These are phyloP conservation scores for Danio tinwini DNA, from an alignment of 2,797 vertebrate genomes.

Conservation along the genomic window DNA sequence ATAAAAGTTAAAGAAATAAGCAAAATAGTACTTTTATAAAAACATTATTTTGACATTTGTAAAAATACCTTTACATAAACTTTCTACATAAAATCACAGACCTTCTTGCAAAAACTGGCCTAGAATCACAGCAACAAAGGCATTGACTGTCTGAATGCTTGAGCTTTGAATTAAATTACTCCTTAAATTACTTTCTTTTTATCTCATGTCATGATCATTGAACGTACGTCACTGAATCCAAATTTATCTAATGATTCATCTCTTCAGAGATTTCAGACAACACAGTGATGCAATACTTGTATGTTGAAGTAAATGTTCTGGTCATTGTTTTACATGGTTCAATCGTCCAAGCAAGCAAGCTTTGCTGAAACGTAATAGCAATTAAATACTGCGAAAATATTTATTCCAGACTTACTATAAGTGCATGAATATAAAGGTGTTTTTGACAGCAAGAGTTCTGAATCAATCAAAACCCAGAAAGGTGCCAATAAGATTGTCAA, in stretches of 20 bases:
- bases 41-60: neutral
- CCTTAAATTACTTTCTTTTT: too few relatives aligned
- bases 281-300: slow-evolving; percentile 1
- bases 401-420: too few relatives aligned
- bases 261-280: slow-evolving; percentile 11
- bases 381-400: too few relatives aligned
- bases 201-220: neutral
- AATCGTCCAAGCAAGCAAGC: too few relatives aligned
- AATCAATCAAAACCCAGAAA: too few relatives aligned
- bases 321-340: neutral
- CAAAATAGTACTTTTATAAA: neutral
- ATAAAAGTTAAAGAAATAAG: neutral
- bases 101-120: neutral
- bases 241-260: neutral
- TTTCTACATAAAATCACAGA: neutral
- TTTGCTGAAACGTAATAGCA: too few relatives aligned
- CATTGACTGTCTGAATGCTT: neutral
- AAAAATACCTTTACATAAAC: neutral
- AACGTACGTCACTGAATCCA: neutral
- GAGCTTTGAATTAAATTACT: neutral
- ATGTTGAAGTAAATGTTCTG: neutral
- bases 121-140: neutral
- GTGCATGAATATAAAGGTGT: too few relatives aligned
- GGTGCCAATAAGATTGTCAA: too few relatives aligned
- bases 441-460: too few relatives aligned